Conservation (phyloP, 2,113 vertebrate genomes). For the Pseudorasbora parva region DNA sequence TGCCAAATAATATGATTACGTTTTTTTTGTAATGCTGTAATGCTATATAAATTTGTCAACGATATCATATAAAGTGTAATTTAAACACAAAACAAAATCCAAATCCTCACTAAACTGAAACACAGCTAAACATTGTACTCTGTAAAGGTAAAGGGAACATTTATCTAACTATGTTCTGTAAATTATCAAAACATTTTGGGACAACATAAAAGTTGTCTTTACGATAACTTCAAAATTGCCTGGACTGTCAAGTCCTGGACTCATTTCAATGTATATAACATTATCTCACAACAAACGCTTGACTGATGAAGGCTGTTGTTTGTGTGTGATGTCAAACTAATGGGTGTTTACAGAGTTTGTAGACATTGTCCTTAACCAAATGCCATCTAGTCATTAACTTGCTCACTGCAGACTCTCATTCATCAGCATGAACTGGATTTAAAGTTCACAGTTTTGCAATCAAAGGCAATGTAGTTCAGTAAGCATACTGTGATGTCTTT, state of each 20-base stretch:
- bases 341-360: slow-evolving; percentile 13
- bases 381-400: slow-evolving; percentile 6
- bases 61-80: not conserved
- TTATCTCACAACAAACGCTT: slow-evolving; percentile 12
- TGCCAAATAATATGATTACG: too few relatives aligned
- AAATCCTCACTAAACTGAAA: not conserved
- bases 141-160: not conserved
- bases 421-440: not conserved
- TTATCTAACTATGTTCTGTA: not conserved
- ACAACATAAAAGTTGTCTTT: slow-evolving; percentile 12
- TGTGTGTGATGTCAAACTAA: slow-evolving; percentile 14
- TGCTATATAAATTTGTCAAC: not conserved
- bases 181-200: not conserved
- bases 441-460: not conserved
- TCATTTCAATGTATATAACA: not conserved
- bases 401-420: slow-evolving; percentile 1
- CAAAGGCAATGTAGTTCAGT: not conserved
- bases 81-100: not conserved
- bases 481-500: not conserved
- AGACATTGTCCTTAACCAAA: slow-evolving; percentile 9
- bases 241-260: not conserved
- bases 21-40: too few relatives aligned
- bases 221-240: too few relatives aligned
- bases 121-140: not conserved
- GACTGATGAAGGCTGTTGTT: slow-evolving; percentile 4